Base-by-base conservation (phyloP, 2,797 vertebrate genomes). In the Macropodus opercularis region DNA sequence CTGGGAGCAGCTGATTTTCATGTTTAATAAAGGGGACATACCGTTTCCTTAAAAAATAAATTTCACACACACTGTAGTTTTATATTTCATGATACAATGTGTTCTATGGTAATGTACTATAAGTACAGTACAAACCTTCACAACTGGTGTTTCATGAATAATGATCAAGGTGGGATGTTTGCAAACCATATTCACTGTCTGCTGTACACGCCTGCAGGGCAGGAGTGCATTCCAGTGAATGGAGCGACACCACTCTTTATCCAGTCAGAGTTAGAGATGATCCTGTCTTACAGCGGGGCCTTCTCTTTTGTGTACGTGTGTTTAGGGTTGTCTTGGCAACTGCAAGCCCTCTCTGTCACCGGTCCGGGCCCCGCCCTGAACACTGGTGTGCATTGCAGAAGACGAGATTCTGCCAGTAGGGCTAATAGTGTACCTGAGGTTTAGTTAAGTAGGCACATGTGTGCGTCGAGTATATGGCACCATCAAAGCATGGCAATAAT, bases 401-500 rank as follows among this genome's bases (percentile, higher is more conserved):
- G 73, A 75, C 63, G 66, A 73, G 77, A 76, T 68, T 46, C 67
- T 65, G 63, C 79, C 57, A 72, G 75, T 5, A 46, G 61, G 67
- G 81, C 74, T 59, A 58, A 84, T 75, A 66, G 80, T 71, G 81
- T 83, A 89, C 87, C 83, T 75, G 77, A 85, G 85, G 79, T 85
- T 79, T 68, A 55, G 81, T 59, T 85, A 82, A 87, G 75, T 69
- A 79, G 77, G 72, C 56, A 69, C 72, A 70, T 77, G 77, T 75
- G 67, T 61, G 40, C 17, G 75, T 74, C 41, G 76, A 80, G 80
- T 77, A 72, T 79, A 79, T 71, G 76, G 82, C 85, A 73, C 84
- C 90, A 87, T 88, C 81, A 91, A 91, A 92, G 89, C 80, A 83
- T 48, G 83, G 80, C 86, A 89, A 93, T 86, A 93, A 93, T 94